Conservation (phyloP, 2,888 invertebrate genomes). For the Aspidapion aeneum region DNA sequence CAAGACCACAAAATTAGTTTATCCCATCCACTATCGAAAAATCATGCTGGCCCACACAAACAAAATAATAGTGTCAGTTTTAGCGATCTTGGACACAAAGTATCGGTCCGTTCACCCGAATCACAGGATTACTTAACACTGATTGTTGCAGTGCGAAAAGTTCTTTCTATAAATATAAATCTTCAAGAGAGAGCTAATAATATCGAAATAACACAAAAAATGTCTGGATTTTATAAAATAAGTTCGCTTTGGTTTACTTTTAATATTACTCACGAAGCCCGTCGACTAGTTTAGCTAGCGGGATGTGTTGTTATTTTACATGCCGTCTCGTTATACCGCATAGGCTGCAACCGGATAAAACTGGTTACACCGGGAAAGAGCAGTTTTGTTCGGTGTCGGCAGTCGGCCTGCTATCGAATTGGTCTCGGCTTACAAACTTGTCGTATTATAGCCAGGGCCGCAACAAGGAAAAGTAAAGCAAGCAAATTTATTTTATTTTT, state of each 20-base stretch:
- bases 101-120: no score
- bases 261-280: no score
- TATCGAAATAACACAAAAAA: not conserved
- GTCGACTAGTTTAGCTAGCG: not conserved
- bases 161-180: not conserved
- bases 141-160: no score
- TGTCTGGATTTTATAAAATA: not conserved
- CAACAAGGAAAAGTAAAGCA: no score
- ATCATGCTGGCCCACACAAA: not conserved
- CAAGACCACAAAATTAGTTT: not conserved
- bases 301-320: not conserved
- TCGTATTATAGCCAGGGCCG: no score
- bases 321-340: not conserved
- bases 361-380: conserved; percentile 47
- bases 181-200: not conserved
- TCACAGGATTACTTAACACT: no score
- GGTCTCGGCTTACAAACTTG: conserved; percentile 15
- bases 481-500: no score
- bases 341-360: conserved; percentile 41
- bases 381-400: conserved; percentile 44
- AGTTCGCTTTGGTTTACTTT: not conserved
- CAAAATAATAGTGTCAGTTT: no score
- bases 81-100: no score
- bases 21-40: not conserved
- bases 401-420: conserved; percentile 12